Evolutionary conservation across 2,797 vertebrate species (phyloP), one percentile per base, ranked within the genome.

Genomic region (Erethizon dorsatum): DNA sequence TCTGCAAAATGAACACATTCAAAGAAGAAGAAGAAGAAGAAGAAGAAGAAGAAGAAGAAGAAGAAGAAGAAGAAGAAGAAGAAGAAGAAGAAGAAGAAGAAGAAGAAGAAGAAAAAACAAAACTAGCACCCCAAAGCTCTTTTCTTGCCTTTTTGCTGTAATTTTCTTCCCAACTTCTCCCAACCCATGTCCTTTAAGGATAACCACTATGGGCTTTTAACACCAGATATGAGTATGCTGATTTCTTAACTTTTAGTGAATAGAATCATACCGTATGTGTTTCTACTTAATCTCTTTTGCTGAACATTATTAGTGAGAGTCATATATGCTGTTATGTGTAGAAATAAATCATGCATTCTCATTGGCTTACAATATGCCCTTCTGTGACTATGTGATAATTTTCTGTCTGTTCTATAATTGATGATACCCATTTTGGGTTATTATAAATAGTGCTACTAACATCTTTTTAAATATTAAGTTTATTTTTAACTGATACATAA

Each of bases 231-330:
- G 52, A 67, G 20, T 54, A 41, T 57, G 28, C 80, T 17, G 33
- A 8, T 6, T 73, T 69, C 84, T 80, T 84, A 85, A 57, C 50
- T 94, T 94, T 77, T 45, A 63, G 20, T 54, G 28, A 85, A 33
- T 83, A 37, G 15, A 47, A 57, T 71, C 45, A 41, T 50, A 12
- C 1, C 6, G 2, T 63, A 12, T 71, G 20, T 75, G 37, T 90
- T 97, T 83, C 94, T 71, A 9, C 87, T 20, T 57, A 50, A 15
- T 79, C 90, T 82, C 20, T 79, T 88, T 61, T 47, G 6, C 31
- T 41, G n/a, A 82, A 24, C 14, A n/a, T 89, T 86, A 45, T 84
- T 57, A 92, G n/a, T 91, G 24, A 80, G 6, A 79, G 24, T 90
- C 71, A 20, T 69, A 71, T n/a, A 8, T 33, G 0, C 0, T 80